Percentiles rank a stretch among this genome's conserved stretches.
These are phyloP conservation scores for Parnassius mnemosyne DNA, from an alignment of 2,888 invertebrate genomes.

Conservation along the genomic window DNA sequence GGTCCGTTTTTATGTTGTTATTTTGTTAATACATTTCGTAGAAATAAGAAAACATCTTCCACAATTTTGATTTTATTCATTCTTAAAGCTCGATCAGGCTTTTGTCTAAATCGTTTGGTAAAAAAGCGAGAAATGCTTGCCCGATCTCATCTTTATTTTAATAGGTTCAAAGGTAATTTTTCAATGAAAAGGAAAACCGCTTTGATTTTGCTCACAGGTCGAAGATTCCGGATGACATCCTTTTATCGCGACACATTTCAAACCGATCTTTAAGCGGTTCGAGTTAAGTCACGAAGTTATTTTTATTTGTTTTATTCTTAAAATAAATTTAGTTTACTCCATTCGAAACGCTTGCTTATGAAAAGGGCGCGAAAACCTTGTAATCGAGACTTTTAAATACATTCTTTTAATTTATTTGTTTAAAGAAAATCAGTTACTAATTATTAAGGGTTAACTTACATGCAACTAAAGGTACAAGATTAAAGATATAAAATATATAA, in stretches of 20 bases:
- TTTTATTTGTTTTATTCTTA: conserved; percentile 8
- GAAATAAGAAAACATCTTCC: conserved; percentile 60
- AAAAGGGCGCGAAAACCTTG: conserved; percentile 22
- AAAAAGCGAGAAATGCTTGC: conserved; percentile 47
- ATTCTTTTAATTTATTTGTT: too few relatives aligned
- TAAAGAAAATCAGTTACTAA: too few relatives aligned
- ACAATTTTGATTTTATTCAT: conserved; percentile 72
- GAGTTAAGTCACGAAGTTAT: conserved; percentile 45
- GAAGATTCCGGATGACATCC: conserved; percentile 76
- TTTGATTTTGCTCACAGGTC: conserved; percentile 61
- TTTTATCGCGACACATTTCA: conserved; percentile 76
- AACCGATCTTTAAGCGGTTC: conserved; percentile 60
- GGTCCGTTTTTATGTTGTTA: conserved; percentile 29
- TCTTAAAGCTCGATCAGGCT: conserved; percentile 75
- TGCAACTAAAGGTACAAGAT: too few relatives aligned
- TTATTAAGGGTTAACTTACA: too few relatives aligned
- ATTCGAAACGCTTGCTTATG: background rate
- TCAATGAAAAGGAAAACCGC: conserved; percentile 34
- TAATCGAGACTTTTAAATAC: too few relatives aligned
- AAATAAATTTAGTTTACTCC: conserved; percentile 10
- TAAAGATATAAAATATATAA: too few relatives aligned
- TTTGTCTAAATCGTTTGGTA: conserved; percentile 56
- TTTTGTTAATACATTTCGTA: conserved; percentile 44
- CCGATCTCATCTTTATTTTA: conserved; percentile 47
- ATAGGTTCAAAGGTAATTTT: conserved; percentile 44